Conservation (phyloP, 2,797 vertebrate species). For the Acrossocheilus wenchowensis region DNA sequence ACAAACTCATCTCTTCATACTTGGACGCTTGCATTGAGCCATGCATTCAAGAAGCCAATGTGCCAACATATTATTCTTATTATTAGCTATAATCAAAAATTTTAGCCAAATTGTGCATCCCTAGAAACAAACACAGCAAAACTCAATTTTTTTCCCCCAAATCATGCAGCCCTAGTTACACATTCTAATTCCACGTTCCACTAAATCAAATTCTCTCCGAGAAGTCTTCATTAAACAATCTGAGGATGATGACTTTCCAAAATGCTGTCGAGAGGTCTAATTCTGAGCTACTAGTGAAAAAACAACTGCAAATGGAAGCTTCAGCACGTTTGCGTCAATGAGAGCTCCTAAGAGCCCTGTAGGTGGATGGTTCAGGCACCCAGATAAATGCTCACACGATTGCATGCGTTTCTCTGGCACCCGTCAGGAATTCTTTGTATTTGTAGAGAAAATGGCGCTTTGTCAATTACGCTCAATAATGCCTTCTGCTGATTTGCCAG, state of each 20-base stretch:
- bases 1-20: neutral
- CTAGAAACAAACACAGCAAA: neutral
- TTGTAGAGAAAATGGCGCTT: slow-evolving; percentile 45
- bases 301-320: neutral
- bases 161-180: neutral
- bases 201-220: neutral
- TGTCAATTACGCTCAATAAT: slow-evolving; percentile 58
- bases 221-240: slow-evolving; percentile 28
- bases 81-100: neutral
- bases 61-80: neutral
- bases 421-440: slow-evolving; percentile 8
- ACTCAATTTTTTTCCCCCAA: slow-evolving; percentile 55
- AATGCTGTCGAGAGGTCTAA: slow-evolving; percentile 11
- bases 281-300: neutral
- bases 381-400: slow-evolving; percentile 67
- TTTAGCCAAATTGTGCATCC: slow-evolving; percentile 11
- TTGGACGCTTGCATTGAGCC: neutral
- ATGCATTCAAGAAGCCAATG: neutral
- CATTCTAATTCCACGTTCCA: neutral
- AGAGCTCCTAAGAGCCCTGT: slow-evolving; percentile 16
- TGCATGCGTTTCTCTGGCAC: slow-evolving; percentile 46
- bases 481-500: slow-evolving; percentile 71
- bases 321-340: neutral
- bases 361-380: neutral
- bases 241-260: neutral